Base-by-base conservation (phyloP, 2,113 vertebrate genomes). In the Gavia stellata region DNA sequence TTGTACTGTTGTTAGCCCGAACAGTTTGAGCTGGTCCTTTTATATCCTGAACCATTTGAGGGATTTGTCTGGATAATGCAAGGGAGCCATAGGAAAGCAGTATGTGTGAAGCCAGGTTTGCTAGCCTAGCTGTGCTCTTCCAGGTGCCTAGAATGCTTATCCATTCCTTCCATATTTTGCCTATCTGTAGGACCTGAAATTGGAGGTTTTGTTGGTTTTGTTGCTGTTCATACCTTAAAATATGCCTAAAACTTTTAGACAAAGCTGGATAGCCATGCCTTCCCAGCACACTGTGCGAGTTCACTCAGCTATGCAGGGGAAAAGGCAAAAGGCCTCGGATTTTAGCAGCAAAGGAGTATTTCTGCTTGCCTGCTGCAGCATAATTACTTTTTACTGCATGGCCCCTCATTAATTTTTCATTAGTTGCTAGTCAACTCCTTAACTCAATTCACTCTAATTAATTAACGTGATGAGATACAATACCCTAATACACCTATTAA, bases 401-500 rank as follows among this genome's bases (percentile, higher is more conserved):
- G 85, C 47, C 29, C 58, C 29, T 89, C 56, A 86, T 96, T 90
- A 92, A 95, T 90, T 96, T 97, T 96, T 94, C 71, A 94, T 88
- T 68, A 88, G 63, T 59, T 96, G 58, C 95, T 97, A 92, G 52
- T 93, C 86, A 58, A 52, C 65, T 80, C 61, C 59, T 81, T 75
- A 73, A 65, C 79, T 71, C 65, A 91, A 61, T n/a, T 70, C 96
- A 97, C 97, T 98, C 96, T 96, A 97, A 81, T 87, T 97, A 98
- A 98, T 97, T 96, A 97, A 93, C 0, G 19, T 79, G 72, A 92
- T 97, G 80, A 84, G 92, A 78, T 86, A 70, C 71, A 74, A 86
- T 94, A 71, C 14, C 86, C 26, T 72, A 81, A 88, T 85, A 91
- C n/a, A 81, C 70, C 44, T 88, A 81, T 95, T 97, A 97, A 97